Evolutionary conservation across 2,888 invertebrate species (phyloP).

Genomic region (Protula sp.): DNA sequence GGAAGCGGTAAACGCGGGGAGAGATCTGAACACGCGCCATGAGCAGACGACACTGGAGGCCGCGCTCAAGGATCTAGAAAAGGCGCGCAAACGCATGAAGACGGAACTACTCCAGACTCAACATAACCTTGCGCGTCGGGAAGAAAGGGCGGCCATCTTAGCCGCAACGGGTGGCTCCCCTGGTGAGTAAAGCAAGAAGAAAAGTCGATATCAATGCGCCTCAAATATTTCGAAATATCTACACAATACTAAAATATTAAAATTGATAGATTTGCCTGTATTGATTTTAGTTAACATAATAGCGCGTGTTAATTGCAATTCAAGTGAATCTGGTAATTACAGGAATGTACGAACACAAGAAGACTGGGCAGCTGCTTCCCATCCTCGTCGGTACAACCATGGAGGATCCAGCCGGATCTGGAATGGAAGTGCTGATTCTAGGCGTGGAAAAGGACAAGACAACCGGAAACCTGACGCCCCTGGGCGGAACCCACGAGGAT

Average conservation of each 20-base stretch:
- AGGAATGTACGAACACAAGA: conserved; percentile 48
- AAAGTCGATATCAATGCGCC: too few relatives aligned
- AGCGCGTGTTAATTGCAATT: too few relatives aligned
- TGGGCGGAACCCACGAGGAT: conserved; percentile 51
- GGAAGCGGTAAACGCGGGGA: conserved; percentile 2
- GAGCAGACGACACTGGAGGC: conserved; percentile 36
- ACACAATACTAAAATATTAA: too few relatives aligned
- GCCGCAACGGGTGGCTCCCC: conserved; percentile 44
- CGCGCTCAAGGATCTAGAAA: conserved; percentile 36
- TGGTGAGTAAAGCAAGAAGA: too few relatives aligned
- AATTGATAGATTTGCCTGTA: too few relatives aligned
- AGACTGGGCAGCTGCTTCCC: conserved; percentile 47
- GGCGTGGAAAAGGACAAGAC: conserved; percentile 36
- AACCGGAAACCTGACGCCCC: conserved; percentile 38
- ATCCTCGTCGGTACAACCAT: conserved; percentile 48
- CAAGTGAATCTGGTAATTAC: too few relatives aligned
- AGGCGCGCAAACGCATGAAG: conserved; percentile 36
- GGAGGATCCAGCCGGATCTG: conserved; percentile 41
- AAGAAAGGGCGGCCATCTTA: conserved; percentile 39
- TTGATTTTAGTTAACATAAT: too few relatives aligned
- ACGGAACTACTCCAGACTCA: conserved; percentile 29
- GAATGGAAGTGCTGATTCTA: conserved; percentile 44
- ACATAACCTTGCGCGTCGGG: conserved; percentile 39
- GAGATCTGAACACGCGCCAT: conserved; percentile 30
- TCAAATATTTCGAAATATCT: too few relatives aligned